These are phyloP conservation scores for Burhinus bistriatus DNA, from an alignment of 2,113 vertebrate species.

Conservation along the genomic window DNA sequence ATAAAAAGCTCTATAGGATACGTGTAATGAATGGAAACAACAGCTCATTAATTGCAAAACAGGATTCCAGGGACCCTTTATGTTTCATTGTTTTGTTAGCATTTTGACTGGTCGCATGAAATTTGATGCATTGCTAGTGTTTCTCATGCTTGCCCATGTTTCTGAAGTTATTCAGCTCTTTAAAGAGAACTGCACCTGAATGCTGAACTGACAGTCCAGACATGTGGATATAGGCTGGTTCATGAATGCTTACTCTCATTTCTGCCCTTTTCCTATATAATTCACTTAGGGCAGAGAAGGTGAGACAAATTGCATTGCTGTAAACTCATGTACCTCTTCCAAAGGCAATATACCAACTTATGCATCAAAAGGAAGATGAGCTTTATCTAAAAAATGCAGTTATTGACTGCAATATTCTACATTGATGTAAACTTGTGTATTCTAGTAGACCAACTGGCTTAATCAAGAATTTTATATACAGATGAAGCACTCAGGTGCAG, in stretches of 20 bases:
- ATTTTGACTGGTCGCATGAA: neutral
- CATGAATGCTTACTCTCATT: neutral
- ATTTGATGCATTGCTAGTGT: neutral
- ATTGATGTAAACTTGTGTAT: neutral
- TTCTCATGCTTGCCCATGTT: neutral
- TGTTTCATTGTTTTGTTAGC: neutral
- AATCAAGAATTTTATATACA: neutral
- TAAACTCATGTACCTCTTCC: neutral
- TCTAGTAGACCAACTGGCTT: neutral
- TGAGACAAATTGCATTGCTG: neutral
- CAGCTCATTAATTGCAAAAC: neutral
- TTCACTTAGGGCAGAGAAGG: neutral
- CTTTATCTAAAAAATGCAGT: neutral
- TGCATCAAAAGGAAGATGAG: neutral
- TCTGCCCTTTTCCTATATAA: neutral
- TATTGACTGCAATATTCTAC: neutral
- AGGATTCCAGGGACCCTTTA: neutral
- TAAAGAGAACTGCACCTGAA: neutral
- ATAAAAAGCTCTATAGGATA: neutral
- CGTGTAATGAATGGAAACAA: neutral
- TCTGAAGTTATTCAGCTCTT: neutral
- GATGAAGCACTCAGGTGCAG: neutral
- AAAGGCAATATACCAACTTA: neutral
- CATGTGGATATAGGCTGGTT: neutral
- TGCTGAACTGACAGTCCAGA: neutral